Conservation (phyloP, 2,113 vertebrate genomes). For the Gadus chalcogrammus region DNA sequence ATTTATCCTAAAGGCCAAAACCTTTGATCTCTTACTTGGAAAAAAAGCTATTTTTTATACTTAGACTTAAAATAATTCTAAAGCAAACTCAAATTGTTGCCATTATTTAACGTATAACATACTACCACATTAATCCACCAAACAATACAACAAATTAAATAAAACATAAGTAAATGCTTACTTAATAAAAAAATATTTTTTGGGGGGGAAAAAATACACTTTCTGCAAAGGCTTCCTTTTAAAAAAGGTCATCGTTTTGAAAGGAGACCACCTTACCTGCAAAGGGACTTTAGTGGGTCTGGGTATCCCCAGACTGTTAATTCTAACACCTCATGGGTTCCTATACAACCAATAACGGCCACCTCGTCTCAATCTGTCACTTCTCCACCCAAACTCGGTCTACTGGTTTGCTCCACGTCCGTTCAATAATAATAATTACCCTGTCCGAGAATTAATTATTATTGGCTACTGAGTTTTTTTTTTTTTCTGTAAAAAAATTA, state of each 20-base stretch:
- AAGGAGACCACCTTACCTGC: conserved; percentile 51
- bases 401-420: conserved; percentile 83
- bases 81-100: too few species aligned
- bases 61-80: too few species aligned
- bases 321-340: conserved; percentile 32
- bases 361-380: conserved; percentile 84
- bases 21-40: too few species aligned
- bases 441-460: conserved; percentile 91
- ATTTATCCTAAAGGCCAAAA: too few species aligned
- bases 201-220: too few species aligned
- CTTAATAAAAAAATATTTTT: too few species aligned
- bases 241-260: conserved; percentile 11
- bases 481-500: conserved; percentile 83
- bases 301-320: conserved; percentile 17
- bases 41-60: too few species aligned
- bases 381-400: conserved; percentile 58
- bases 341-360: conserved; percentile 77
- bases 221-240: background rate
- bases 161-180: too few species aligned
- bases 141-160: too few species aligned
- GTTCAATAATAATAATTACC: conserved; percentile 90
- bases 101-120: too few species aligned
- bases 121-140: too few species aligned
- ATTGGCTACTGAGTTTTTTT: conserved; percentile 77
- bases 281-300: conserved; percentile 31